Base-by-base conservation (phyloP, 2,113 vertebrate species). In the Corynorhinus townsendii region DNA sequence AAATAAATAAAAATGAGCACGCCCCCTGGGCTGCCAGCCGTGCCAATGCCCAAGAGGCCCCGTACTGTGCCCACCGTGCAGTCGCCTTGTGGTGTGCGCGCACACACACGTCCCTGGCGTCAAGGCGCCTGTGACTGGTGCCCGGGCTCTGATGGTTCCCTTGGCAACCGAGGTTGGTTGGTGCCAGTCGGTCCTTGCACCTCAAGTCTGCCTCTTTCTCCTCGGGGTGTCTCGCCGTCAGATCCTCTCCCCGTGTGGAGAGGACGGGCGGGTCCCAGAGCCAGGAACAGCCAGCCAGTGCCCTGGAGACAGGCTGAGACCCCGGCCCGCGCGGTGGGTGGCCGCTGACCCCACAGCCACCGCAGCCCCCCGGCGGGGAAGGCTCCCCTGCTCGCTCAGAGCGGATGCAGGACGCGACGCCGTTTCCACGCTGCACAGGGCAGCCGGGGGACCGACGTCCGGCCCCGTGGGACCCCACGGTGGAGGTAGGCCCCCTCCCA, bases 241-340 rank as follows among this genome's bases (percentile, higher is more conserved):
- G 59, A 26, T 28, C 33, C 43, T 8, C 7, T 15, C 72, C 72
- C n/a, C 4, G 0, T n/a, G 68, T 2, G 47, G 47, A 2, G 19
- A 4, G 45, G 45, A 19, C 0, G 28, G 45, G 24, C 40, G 11
- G 26, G 7, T 30, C 49, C 2, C 56, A 14, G 66, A 59, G 33
- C 28, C 12, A 0, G 3, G 68, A 3, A 4, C 0, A 0, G 14
- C 28, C n/a, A 11, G 22, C 8, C n/a, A 0, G 2, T 1, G 24
- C n/a, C 66, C 24, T 12, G 2, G 6, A 38, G 24, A 66, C 40
- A 2, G n/a, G 33, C 7, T 0, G 28, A 24, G 24, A 24, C 17
- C 68, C 0, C 2, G 2, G 22, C 38, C 14, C 80, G 2, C 4
- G 12, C 17, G 1, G 14, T 4, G 2, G 4, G 1, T 16, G 68